Conservation (phyloP, 1,140 invertebrate species). For the Bombus superbus region DNA sequence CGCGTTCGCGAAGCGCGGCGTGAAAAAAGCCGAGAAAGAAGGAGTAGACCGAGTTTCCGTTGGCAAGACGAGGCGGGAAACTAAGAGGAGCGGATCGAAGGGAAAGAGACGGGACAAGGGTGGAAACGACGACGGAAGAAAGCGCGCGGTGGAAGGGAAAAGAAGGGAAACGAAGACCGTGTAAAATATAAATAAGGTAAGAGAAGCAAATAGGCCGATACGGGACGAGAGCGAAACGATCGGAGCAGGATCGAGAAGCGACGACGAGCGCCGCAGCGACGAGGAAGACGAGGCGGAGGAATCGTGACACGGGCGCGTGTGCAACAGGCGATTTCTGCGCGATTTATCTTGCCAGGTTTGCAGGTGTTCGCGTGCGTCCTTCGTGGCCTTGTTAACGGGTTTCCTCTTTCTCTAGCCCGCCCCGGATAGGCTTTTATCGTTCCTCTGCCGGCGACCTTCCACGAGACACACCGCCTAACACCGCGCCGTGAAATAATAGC, state of each 20-base stretch:
- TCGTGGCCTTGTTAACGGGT: constrained; percentile 44
- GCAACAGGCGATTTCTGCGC: constrained; percentile 53
- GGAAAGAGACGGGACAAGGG: neutral
- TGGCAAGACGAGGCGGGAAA: too few relatives aligned
- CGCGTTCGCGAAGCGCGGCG: constrained; percentile 1
- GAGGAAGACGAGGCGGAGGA: constrained; percentile 24
- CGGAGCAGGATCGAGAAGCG: too few relatives aligned
- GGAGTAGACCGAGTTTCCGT: too few relatives aligned
- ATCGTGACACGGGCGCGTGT: constrained; percentile 39
- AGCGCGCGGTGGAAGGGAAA: neutral
- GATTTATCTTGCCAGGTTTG: constrained; percentile 49
- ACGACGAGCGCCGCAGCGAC: too few relatives aligned
- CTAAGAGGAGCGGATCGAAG: neutral
- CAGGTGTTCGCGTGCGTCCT: constrained; percentile 57
- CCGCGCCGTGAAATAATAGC: neutral
- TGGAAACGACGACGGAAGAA: too few relatives aligned
- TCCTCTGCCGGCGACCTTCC: neutral
- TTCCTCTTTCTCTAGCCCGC: constrained; percentile 33
- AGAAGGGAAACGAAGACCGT: too few relatives aligned
- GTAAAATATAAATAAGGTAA: neutral
- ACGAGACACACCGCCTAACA: neutral
- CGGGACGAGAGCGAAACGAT: too few relatives aligned
- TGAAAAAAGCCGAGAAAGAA: neutral
- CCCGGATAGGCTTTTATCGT: neutral
- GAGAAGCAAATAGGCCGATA: constrained; percentile 4